Evolutionary conservation across 2,797 vertebrate species (phyloP), one percentile per base, ranked within the genome.

Genomic region (Cossypha heuglini): DNA sequence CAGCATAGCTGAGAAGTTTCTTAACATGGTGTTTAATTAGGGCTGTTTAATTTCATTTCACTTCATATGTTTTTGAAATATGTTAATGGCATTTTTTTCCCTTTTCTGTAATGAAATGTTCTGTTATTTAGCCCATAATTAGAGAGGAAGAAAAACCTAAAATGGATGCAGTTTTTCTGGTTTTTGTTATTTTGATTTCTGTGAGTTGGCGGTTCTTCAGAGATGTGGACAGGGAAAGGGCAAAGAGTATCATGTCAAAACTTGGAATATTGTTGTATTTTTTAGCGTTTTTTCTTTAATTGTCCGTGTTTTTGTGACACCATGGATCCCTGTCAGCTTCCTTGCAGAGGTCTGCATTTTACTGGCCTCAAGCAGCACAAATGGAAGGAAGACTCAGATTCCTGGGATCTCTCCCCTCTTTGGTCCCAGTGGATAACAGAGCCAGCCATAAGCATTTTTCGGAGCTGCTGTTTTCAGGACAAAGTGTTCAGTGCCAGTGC

Each of bases 21-120:
- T 87, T 61, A 74, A 59, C 40, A 14, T 3, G 8, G 26, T 45
- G 35, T 78, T 85, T 87, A 85, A 87, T 94, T 89, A 83, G 63
- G 46, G 64, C 54, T 77, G 20, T 54, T 86, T 21, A 10, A 46
- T 54, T 87, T 87, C 0, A 3, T 90, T 93, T 94, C 4, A 35
- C n/a, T 96, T 88, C 38, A 48, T n/a, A 31, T 77, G 54, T 40
- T 83, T 92, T 83, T 86, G 68, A 89, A 94, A 72, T 92, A 83
- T 4, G 11, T 88, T 77, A 16, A 29, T 71, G 31, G 57, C 1
- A 48, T 73, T 82, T 87, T 66, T 43, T 7, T 3, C 37, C 28
- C 20, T 85, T 48, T 71, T 38, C 9, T 77, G 13, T 58, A 58
- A 78, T 40, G 64, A 90, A 80, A 68, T 86, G 33, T 74, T 40